These are phyloP conservation scores for Schrankia costaestrigalis DNA, from an alignment of 2,888 invertebrate species.

Conservation along the genomic window DNA sequence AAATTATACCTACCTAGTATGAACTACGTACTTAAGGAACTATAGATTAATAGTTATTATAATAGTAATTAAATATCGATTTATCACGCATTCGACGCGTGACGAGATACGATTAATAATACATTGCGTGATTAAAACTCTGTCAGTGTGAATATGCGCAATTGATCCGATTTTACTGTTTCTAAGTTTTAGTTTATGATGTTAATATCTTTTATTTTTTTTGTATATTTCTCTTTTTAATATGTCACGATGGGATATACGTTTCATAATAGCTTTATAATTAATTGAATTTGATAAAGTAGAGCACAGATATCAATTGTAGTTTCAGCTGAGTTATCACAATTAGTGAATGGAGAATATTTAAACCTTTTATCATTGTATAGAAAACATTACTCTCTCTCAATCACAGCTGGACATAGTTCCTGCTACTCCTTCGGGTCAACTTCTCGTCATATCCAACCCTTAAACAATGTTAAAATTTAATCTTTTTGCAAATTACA, in stretches of 20 bases:
- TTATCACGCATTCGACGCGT: constrained; percentile 9
- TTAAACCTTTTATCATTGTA: not conserved
- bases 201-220: constrained; percentile 27
- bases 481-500: too few relatives aligned
- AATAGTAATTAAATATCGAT: constrained; percentile 29
- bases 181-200: constrained; percentile 18
- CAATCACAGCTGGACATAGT: too few relatives aligned
- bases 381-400: not conserved
- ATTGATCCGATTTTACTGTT: constrained; percentile 16
- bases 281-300: too few relatives aligned
- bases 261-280: constrained; percentile 16
- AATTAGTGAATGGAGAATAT: too few relatives aligned
- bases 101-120: too few relatives aligned
- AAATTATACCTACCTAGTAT: constrained; percentile 21
- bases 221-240: constrained; percentile 31
- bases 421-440: too few relatives aligned
- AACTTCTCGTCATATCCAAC: too few relatives aligned
- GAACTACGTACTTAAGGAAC: constrained; percentile 32
- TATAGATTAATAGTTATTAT: constrained; percentile 26
- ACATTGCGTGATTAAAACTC: constrained; percentile 2
- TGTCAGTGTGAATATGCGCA: constrained; percentile 12
- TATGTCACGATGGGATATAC: constrained; percentile 12
- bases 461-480: too few relatives aligned
- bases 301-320: too few relatives aligned
- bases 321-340: too few relatives aligned